These are phyloP conservation scores for Opisthograptis luteolata DNA, from an alignment of 2,888 invertebrate genomes.

Conservation along the genomic window DNA sequence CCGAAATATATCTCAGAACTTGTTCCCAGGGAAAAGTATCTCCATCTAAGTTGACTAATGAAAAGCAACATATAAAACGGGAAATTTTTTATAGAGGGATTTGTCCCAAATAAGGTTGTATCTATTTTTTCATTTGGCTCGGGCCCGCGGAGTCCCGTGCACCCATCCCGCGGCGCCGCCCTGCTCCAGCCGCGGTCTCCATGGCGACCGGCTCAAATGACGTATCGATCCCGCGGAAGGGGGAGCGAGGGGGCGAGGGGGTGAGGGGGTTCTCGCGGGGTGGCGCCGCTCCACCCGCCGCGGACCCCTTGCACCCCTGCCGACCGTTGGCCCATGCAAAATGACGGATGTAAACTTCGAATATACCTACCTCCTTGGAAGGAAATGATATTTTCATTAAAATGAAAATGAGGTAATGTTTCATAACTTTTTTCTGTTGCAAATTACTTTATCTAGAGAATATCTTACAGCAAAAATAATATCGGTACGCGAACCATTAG, in stretches of 20 bases:
- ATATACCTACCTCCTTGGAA: slow-evolving; percentile 81
- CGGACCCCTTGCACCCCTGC: slow-evolving; percentile 70
- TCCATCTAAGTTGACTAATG: slow-evolving; percentile 32
- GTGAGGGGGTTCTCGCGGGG: slow-evolving; percentile 66
- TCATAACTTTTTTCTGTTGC: slow-evolving; percentile 53
- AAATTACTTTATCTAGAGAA: slow-evolving; percentile 21
- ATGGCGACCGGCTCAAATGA: slow-evolving; percentile 85
- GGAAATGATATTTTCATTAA: slow-evolving; percentile 83
- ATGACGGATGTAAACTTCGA: slow-evolving; percentile 84
- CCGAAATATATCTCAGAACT: slow-evolving; percentile 16
- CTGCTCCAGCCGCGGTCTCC: slow-evolving; percentile 83
- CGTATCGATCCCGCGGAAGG: slow-evolving; percentile 83
- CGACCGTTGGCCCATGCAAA: slow-evolving; percentile 84
- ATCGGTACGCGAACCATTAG: not conserved
- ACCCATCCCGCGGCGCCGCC: slow-evolving; percentile 79
- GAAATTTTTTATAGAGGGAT: slow-evolving; percentile 67
- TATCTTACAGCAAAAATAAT: not conserved
- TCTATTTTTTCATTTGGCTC: slow-evolving; percentile 72
- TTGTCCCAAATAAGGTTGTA: slow-evolving; percentile 73
- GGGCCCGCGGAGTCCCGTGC: slow-evolving; percentile 70
- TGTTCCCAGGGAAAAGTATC: slow-evolving; percentile 32
- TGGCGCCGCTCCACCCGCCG: slow-evolving; percentile 80
- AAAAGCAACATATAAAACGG: slow-evolving; percentile 53
- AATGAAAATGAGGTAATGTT: slow-evolving; percentile 77
- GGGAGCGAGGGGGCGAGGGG: slow-evolving; percentile 36